A percentile compares a stretch with the other conserved stretches of the same genome.
Conservation (phyloP, 2,113 vertebrate species). For the Heterotis niloticus region DNA sequence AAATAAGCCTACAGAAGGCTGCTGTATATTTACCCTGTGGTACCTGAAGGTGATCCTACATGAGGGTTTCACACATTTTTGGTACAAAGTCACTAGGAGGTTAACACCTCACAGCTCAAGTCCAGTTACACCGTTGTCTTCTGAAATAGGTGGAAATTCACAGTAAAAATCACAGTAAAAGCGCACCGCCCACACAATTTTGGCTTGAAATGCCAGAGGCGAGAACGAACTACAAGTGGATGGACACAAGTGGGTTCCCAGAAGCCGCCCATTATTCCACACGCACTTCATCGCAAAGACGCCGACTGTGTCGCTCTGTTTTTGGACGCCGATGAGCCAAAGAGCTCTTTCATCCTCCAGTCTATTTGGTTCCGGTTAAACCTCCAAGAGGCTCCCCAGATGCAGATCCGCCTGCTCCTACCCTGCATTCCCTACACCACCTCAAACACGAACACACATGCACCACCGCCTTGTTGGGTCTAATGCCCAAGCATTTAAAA, state of each 20-base stretch:
- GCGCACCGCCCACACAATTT: conserved; percentile 43
- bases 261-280: conserved; percentile 45
- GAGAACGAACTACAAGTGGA: conserved; percentile 47
- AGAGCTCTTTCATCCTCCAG: conserved; percentile 19
- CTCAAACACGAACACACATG: too few species aligned
- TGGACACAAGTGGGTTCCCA: conserved; percentile 38
- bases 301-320: conserved; percentile 10
- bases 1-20: too few species aligned
- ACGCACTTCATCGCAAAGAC: conserved; percentile 20
- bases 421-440: too few species aligned
- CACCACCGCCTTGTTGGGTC: too few species aligned
- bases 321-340: neutral
- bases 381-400: neutral
- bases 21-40: too few species aligned
- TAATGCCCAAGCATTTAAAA: neutral
- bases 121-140: too few species aligned
- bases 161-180: conserved; percentile 18
- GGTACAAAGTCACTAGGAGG: too few species aligned
- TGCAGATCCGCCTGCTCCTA: too few species aligned
- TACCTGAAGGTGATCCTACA: too few species aligned
- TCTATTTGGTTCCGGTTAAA: neutral
- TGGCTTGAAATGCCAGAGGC: conserved; percentile 44
- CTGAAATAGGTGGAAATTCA: too few species aligned
- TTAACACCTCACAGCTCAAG: too few species aligned
- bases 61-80: too few species aligned